A percentile compares a stretch with the other conserved stretches of the same genome.
Evolutionary conservation across 2,797 vertebrate species (phyloP).

Genomic region (Fistularia tabacaria): DNA sequence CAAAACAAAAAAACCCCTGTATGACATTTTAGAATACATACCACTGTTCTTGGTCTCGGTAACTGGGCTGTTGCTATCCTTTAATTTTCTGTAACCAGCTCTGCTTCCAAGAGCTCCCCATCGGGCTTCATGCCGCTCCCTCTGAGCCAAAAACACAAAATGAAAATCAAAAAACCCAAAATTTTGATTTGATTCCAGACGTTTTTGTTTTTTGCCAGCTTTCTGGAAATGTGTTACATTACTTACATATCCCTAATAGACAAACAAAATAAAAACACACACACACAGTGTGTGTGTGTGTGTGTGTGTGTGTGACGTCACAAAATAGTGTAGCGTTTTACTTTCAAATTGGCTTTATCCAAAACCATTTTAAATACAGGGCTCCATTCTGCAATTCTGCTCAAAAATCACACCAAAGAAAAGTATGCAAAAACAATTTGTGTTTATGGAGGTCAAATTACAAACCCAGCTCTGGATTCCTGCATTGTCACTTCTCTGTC

Average conservation of each 20-base stretch:
- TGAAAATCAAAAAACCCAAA: constrained; percentile 1
- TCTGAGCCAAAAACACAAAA: constrained; percentile 75
- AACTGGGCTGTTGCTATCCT: constrained; percentile 69
- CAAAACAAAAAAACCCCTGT: not conserved
- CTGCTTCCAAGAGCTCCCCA: constrained; percentile 68
- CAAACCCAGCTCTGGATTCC: constrained; percentile 81
- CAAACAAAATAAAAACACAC: too few species aligned
- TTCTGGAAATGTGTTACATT: not conserved
- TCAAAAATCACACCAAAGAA: too few species aligned
- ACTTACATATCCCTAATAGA: too few species aligned
- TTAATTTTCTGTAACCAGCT: constrained; percentile 78
- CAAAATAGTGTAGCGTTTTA: too few species aligned
- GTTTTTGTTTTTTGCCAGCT: not conserved
- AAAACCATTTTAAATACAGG: too few species aligned
- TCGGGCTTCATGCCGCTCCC: constrained; percentile 76
- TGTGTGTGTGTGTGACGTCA: too few species aligned
- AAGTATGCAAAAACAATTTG: too few species aligned
- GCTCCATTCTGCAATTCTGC: too few species aligned
- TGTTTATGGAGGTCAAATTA: not conserved
- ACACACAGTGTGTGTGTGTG: too few species aligned
- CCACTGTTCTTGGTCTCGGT: constrained; percentile 68
- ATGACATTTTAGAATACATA: constrained; percentile 24
- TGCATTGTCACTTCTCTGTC: constrained; percentile 83
- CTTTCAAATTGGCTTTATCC: too few species aligned
- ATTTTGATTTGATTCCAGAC: not conserved